These are phyloP conservation scores for Rhabdophis nuchalis DNA, from an alignment of 2,797 vertebrate genomes.

Conservation along the genomic window DNA sequence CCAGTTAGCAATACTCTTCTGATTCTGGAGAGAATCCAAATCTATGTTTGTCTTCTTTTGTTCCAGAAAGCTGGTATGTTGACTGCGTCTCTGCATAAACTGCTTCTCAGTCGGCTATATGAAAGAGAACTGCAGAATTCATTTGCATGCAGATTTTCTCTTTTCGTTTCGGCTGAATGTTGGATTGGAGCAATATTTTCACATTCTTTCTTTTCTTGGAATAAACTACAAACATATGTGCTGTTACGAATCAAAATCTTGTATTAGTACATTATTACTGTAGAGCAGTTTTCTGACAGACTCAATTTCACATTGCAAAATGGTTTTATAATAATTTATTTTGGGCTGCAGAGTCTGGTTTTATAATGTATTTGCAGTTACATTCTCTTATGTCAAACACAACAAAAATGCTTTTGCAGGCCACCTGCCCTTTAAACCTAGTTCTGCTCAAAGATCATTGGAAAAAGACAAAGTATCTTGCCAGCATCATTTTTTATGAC, in stretches of 20 bases:
- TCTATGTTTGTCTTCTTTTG: background rate
- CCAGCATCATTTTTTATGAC: slow-evolving; percentile 69
- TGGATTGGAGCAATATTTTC: background rate
- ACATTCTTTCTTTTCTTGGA: slow-evolving; percentile 5
- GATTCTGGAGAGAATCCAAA: background rate
- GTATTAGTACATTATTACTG: slow-evolving; percentile 48
- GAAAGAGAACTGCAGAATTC: background rate
- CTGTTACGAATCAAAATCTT: slow-evolving; percentile 23
- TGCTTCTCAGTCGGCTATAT: background rate
- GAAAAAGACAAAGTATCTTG: slow-evolving; percentile 74
- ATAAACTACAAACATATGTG: slow-evolving; percentile 26
- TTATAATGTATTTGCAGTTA: slow-evolving; percentile 33
- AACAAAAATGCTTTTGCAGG: slow-evolving; percentile 49
- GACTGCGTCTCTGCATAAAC: background rate
- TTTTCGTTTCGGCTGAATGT: background rate
- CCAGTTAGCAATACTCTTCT: background rate
- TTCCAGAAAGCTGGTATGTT: background rate
- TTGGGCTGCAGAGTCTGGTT: slow-evolving; percentile 55
- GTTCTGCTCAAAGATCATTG: slow-evolving; percentile 71
- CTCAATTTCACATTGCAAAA: slow-evolving; percentile 44
- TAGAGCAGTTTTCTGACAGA: slow-evolving; percentile 41
- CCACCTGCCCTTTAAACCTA: slow-evolving; percentile 60
- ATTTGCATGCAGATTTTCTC: background rate
- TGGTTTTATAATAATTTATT: slow-evolving; percentile 38
- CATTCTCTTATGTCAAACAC: slow-evolving; percentile 57